Evolutionary conservation across 2,888 invertebrate genomes (phyloP), one percentile per base, ranked within the genome.

Genomic region (Metalampra italica): DNA sequence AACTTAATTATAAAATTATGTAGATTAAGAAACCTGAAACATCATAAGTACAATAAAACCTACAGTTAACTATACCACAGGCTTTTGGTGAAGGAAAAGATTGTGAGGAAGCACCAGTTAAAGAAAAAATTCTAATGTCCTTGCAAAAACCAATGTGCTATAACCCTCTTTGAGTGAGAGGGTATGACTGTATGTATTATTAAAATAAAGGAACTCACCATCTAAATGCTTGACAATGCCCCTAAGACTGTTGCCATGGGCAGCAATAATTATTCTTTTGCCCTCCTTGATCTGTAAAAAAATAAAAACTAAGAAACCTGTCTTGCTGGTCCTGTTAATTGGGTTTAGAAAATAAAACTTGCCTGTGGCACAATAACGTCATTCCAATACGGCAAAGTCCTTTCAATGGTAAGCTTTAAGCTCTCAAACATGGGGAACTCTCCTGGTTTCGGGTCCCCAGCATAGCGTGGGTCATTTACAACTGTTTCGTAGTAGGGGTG

Each of bases 371-470:
- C 92, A 80, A 98, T 93, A 40, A 93, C 91, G 69, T 95, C 87
- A 75, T 96, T 95, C 94, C 97, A 98, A 71, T 94, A 96, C 0
- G 97, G 97, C 59, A 95, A 82, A 2, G 96, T 95, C 43, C 97
- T 91, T 53, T 93, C 92, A 75, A 96, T 95, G 1, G 96, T 95
- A 45, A 96, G 88, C 69, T 96, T 94, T 49, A 97, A 83, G 14
- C 96, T 96, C 77, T 97, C 97, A 57, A 92, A 93, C 90, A 92
- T 93, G 0, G 97, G 97, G 71, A 97, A 96, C 60, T 95, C 92
- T 1, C 92, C 92, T 0, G 90, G 82, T 55, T 94, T 94, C 5
- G 94, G 96, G 57, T 93, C 92, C 36, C 90, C 85, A 14, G 91
- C 92, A 61, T 96, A 96, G 49, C 94, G 92, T 0, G 93, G 89